A percentile compares a stretch with the other conserved stretches of the same genome.
Conservation (phyloP, 2,888 invertebrate genomes). For the Pteria penguin region DNA sequence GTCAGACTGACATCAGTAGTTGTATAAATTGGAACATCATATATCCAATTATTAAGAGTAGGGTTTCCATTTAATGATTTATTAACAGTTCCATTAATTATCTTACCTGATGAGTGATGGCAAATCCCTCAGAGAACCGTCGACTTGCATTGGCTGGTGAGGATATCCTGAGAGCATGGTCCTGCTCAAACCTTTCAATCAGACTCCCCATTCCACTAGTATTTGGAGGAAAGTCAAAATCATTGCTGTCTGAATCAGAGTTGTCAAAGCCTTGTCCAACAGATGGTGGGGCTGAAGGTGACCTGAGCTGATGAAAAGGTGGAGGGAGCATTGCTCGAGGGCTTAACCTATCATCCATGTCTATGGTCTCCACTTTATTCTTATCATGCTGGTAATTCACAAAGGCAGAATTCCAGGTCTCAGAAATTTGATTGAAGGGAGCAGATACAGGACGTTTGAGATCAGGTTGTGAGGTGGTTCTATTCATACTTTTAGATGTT, state of each 20-base stretch:
- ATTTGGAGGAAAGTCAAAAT: constrained; percentile 37
- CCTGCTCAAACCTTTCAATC: constrained; percentile 46
- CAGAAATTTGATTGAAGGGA: constrained; percentile 59
- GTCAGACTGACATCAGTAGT: no score
- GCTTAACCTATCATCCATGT: constrained; percentile 65
- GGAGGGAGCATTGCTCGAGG: constrained; percentile 68
- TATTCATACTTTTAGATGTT: constrained; percentile 53
- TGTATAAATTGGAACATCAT: no score
- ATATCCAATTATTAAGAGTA: no score
- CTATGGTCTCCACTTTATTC: constrained; percentile 54
- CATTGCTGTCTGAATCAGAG: constrained; percentile 59
- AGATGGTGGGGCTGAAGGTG: constrained; percentile 72
- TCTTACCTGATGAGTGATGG: constrained; percentile 55
- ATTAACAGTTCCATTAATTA: no score
- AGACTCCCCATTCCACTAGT: constrained; percentile 38
- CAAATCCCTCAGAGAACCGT: constrained; percentile 60
- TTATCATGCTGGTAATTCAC: constrained; percentile 11
- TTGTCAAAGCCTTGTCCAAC: constrained; percentile 66
- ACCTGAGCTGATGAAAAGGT: constrained; percentile 59
- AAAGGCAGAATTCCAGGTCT: constrained; percentile 31
- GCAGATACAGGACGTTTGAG: constrained; percentile 57
- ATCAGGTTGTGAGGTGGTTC: constrained; percentile 44
- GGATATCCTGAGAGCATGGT: constrained; percentile 35
- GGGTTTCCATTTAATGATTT: no score
- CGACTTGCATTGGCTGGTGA: constrained; percentile 52